Base-by-base conservation (phyloP, 2,888 invertebrate species). In the Antitype chi region DNA sequence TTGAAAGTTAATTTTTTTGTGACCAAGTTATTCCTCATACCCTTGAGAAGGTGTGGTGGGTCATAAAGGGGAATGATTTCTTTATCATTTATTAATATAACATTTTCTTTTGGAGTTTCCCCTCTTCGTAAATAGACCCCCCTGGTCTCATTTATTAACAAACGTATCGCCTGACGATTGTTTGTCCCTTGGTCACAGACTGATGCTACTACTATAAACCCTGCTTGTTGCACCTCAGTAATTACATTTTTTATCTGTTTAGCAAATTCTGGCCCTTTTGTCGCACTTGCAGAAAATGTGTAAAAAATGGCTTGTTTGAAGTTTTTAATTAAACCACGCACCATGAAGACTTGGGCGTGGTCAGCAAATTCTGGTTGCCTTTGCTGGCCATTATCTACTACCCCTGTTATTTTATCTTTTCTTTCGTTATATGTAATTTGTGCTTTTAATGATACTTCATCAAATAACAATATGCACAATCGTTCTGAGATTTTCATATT, bases 121-220 rank as follows among this genome's bases (percentile, higher is more conserved):
- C 66, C 52, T 67, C 23, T 69, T 69, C 69, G 25, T 25, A 69
- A 55, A 20, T 57, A 69, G 55, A 69, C 25, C 20, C 69, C 25
- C 25, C 69, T 57, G 43, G 69, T 69, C 47, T 47, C 47, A 70
- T 70, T 59, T 47, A 70, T 28, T 28, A 70, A 70, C 0, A 71
- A 32, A 0, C 62, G 0, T 62, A 71, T 49, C 11, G 62, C 70
- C 62, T 71, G 70, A 25, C 62, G 49, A 9, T 62, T 71, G 49
- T 71, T 62, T 52, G 60, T 1, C 9, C 52, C 70, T 62, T 71
- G 62, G 0, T 71, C 62, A 60, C 60, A 70, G 28, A 71, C 49
- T 25, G 62, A 71, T 62, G 62, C 49, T 20, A 52, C 32, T 47
- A 70, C 70, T n/a, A 70, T 20, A 1, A 62, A 70, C 60, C 60